Evolutionary conservation across 2,113 vertebrate genomes (phyloP).

Genomic region (Elachura formosa): DNA sequence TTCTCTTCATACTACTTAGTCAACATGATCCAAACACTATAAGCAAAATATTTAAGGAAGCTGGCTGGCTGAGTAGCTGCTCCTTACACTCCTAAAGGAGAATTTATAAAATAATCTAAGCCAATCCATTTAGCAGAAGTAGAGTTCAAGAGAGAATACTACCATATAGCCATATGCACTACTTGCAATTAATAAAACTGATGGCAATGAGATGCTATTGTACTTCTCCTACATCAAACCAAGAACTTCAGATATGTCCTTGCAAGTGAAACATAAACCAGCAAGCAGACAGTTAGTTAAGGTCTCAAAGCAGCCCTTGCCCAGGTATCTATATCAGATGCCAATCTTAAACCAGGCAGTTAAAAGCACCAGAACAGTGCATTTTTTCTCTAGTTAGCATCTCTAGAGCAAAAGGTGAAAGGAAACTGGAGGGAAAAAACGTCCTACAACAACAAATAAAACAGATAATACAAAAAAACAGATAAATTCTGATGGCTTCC

Average conservation of each 20-base stretch:
- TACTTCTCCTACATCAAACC: background rate
- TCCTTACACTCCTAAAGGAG: background rate
- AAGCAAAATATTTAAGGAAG: background rate
- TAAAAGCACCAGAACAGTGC: background rate
- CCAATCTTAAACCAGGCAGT: background rate
- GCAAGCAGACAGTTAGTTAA: background rate
- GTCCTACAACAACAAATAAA: background rate
- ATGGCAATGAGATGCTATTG: background rate
- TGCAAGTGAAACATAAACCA: background rate
- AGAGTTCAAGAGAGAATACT: background rate
- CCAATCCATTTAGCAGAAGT: background rate
- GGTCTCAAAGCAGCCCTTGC: background rate
- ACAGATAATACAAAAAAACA: background rate
- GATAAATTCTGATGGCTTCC: too few relatives aligned
- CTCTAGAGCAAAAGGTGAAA: background rate
- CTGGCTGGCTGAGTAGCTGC: background rate
- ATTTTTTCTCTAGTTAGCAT: background rate
- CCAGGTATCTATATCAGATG: background rate
- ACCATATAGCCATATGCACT: background rate
- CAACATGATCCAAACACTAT: background rate
- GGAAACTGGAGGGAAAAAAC: accelerated
- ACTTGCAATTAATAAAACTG: background rate
- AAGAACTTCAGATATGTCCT: background rate
- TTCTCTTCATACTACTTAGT: background rate
- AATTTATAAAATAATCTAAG: background rate